A percentile compares a stretch with the other conserved stretches of the same genome.
These are phyloP conservation scores for Tiphia femorata DNA, from an alignment of 2,888 invertebrate genomes.

Conservation along the genomic window DNA sequence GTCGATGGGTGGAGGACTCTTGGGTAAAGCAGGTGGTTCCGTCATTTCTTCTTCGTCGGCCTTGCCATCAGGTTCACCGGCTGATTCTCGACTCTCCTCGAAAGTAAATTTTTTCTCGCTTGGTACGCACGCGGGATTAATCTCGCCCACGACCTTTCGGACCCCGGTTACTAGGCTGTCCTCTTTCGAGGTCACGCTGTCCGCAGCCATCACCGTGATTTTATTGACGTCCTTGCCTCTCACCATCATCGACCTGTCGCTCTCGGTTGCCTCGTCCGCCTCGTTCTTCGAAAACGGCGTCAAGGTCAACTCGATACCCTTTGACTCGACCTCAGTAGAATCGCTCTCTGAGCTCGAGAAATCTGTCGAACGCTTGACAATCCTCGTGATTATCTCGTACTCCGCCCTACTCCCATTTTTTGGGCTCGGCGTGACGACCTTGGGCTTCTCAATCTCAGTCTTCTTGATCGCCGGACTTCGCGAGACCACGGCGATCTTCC, in stretches of 20 bases:
- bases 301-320: conserved; percentile 46
- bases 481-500: conserved; percentile 43
- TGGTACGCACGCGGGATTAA: conserved; percentile 28
- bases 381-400: conserved; percentile 4
- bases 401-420: conserved; percentile 18
- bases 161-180: conserved; percentile 24
- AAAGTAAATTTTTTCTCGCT: conserved; percentile 57
- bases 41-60: conserved; percentile 83
- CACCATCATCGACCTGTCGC: conserved; percentile 24
- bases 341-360: conserved; percentile 20
- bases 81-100: conserved; percentile 80
- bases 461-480: conserved; percentile 57
- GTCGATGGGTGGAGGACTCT: conserved; percentile 76
- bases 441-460: conserved; percentile 55
- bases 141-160: conserved; percentile 55
- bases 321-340: conserved; percentile 20
- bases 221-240: conserved; percentile 40
- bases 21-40: conserved; percentile 79
- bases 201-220: conserved; percentile 26
- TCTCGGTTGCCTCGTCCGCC: conserved; percentile 46
- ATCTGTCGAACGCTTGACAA: conserved; percentile 14
- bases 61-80: conserved; percentile 89
- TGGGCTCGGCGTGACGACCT: conserved; percentile 23
- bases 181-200: conserved; percentile 21
- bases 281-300: conserved; percentile 67